Percentiles rank a stretch among this genome's conserved stretches.
These are phyloP conservation scores for Phenganax stokvisi DNA, from an alignment of 92 coral and sea anemone species.

Conservation along the genomic window DNA sequence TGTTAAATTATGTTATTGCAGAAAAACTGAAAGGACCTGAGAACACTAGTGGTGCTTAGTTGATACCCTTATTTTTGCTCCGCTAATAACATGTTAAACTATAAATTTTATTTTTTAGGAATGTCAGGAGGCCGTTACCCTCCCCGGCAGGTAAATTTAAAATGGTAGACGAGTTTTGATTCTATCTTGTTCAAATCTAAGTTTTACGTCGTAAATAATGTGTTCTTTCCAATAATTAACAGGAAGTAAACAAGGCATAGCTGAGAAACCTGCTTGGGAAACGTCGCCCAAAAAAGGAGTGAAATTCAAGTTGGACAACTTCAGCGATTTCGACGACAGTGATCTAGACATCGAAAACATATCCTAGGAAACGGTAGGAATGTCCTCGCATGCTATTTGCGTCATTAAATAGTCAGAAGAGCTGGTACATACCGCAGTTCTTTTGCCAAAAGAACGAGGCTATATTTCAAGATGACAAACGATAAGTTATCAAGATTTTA, in stretches of 20 bases:
- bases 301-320: conserved; percentile 30
- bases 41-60: no score
- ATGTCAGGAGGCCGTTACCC: conserved; percentile 1
- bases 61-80: no score
- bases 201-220: neutral
- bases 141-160: conserved; percentile 1
- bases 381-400: neutral
- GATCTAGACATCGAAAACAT: conserved; percentile 38
- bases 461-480: neutral
- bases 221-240: neutral
- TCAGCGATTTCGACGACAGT: conserved; percentile 37
- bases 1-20: no score
- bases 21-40: no score
- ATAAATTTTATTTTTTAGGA: conserved; percentile 1
- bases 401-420: neutral
- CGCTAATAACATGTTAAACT: no score
- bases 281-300: conserved; percentile 35
- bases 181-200: neutral
- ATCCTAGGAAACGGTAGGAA: conserved; percentile 7
- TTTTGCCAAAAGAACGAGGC: neutral
- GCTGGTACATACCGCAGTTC: no score
- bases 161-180: neutral
- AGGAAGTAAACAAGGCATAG: neutral
- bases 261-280: neutral
- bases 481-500: no score